phyloP scores from a whole-genome alignment of 2,797 vertebrate species.

The Myotis myotis region DNA sequence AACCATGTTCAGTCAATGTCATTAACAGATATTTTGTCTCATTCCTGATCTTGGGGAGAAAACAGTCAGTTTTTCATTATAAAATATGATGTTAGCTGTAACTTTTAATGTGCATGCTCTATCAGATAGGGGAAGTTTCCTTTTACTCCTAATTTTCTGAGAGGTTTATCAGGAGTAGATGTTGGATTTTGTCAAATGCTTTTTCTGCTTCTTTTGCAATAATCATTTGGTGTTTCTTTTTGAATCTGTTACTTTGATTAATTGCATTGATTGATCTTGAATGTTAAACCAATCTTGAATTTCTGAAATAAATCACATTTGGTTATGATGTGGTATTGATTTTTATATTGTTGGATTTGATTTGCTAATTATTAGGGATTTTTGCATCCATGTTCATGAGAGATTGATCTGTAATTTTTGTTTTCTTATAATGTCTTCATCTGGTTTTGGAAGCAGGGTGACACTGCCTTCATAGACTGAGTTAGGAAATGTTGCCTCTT shows the following conservation, averaged over 20 bases:
- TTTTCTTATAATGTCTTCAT: neutral
- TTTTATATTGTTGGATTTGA: neutral
- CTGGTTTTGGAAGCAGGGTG: neutral
- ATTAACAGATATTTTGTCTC: neutral
- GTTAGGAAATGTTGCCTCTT: neutral
- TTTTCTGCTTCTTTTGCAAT: neutral
- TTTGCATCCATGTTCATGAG: neutral
- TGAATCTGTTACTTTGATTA: slow-evolving; percentile 10
- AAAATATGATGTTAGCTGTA: neutral
- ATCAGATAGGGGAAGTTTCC: neutral
- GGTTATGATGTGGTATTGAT: neutral
- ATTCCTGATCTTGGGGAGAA: neutral
- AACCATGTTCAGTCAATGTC: neutral
- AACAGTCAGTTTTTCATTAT: neutral
- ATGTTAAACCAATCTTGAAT: slow-evolving; percentile 3
- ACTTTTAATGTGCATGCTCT: neutral
- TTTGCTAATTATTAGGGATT: neutral
- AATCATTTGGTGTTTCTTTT: slow-evolving; percentile 9
- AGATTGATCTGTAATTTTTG: neutral
- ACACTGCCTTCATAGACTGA: neutral
- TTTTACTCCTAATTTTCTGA: neutral
- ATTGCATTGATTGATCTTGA: neutral
- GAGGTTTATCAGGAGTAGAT: neutral
- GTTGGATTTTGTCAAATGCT: neutral
- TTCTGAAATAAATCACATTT: slow-evolving; percentile 29